Base-by-base conservation (phyloP, 2,888 invertebrate species). In the Eueremaeus valkanovi region DNA sequence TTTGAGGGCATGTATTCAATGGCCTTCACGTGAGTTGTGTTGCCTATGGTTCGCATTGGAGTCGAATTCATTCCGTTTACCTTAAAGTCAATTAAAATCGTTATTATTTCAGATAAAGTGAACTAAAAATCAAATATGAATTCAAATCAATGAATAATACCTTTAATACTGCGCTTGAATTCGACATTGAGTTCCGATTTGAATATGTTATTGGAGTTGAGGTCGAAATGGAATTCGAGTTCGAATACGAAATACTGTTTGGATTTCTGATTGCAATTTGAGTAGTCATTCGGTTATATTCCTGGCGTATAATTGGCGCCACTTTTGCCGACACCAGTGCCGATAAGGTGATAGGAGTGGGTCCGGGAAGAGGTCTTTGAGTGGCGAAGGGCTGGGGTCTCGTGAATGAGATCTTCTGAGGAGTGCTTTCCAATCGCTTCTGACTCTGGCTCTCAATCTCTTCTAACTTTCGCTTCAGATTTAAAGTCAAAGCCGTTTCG, bases 391-490 rank as follows among this genome's bases (percentile, higher is more conserved):
- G 45, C 9, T 11, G 6, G 45, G 16, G 45, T 36, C 6, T 45
- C 27, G n/a, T n/a, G n/a, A n/a, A n/a, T n/a, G n/a, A n/a, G n/a
- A n/a, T n/a, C n/a, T n/a, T n/a, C n/a, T n/a, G n/a, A n/a, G n/a
- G 55, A 55, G 6, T 21, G 13, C 55, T 55, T 55, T 55, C 55
- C 55, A 24, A 55, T 24, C 55, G 27, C 13, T 55, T 55, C 24
- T 55, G 11, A 13, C 3, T 9, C 13, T 21, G 5, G 27, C 3
- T 55, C 8, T 55, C 55, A 24, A 55, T 55, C 24, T 55, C 33
- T n/a, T 63, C 63, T 63, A 63, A 63, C 18, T 63, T 63, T 63
- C 63, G 9, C 33, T 63, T 63, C 5, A 63, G 33, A 63, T 63
- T 63, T 6, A 33, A 27, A 33, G 13, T 18, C 5, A 63, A 21